Percentiles rank a stretch among this genome's conserved stretches.
Conservation (phyloP, 2,113 vertebrate genomes). For the Meleagris gallopavo region DNA sequence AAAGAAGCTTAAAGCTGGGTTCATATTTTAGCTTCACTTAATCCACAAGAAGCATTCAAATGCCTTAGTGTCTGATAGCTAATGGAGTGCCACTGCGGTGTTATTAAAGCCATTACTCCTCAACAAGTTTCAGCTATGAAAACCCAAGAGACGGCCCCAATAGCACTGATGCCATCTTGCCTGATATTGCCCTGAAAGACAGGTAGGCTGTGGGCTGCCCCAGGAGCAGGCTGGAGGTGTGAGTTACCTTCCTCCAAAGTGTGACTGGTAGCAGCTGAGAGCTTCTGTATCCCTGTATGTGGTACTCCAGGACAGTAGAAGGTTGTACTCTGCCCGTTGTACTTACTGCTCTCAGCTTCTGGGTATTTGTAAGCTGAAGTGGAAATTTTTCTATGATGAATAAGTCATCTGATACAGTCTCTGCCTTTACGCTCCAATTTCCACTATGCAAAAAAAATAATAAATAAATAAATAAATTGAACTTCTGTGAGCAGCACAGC, state of each 20-base stretch:
- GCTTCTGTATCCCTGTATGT: neutral
- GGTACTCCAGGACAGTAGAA: neutral
- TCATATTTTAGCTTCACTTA: neutral
- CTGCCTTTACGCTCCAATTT: neutral
- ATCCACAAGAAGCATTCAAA: neutral
- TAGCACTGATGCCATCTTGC: neutral
- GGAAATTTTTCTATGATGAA: neutral
- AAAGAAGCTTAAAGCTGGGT: neutral
- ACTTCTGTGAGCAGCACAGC: neutral
- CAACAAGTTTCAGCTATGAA: neutral
- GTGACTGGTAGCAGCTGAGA: neutral
- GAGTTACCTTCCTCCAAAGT: neutral
- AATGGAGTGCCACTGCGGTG: neutral
- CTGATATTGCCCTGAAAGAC: neutral
- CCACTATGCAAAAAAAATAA: neutral
- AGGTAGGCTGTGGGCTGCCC: neutral
- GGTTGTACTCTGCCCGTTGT: neutral
- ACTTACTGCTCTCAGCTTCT: neutral
- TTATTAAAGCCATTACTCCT: neutral
- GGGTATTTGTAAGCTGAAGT: neutral
- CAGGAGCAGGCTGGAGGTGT: neutral
- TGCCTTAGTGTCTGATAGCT: neutral
- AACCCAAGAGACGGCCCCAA: neutral
- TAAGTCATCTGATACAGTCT: neutral
- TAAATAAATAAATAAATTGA: neutral